Percentiles rank a stretch among this genome's conserved stretches.
Conservation (phyloP, 2,113 vertebrate genomes). For the Brachyhypopomus occidentalis region DNA sequence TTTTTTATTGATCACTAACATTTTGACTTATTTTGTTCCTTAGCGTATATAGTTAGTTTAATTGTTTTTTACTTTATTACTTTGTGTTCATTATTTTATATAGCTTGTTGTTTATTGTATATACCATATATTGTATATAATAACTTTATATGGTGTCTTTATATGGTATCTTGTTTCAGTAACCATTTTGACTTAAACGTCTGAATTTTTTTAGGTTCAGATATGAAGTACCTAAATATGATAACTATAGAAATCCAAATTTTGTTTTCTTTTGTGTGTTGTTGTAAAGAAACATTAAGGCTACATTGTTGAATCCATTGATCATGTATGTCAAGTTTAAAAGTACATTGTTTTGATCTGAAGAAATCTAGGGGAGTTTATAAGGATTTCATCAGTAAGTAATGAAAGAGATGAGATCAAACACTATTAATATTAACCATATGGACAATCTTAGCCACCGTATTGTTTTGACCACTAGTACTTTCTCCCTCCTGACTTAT, state of each 20-base stretch:
- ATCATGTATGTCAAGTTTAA: neutral
- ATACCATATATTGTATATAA: too few species aligned
- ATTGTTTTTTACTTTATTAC: neutral
- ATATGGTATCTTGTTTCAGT: too few species aligned
- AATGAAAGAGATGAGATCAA: constrained; percentile 24
- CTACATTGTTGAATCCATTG: too few species aligned
- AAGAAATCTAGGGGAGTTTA: neutral
- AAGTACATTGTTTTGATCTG: neutral
- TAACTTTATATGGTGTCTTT: too few species aligned
- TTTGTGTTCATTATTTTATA: neutral
- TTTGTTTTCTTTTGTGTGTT: neutral
- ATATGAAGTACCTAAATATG: neutral
- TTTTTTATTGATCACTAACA: too few species aligned
- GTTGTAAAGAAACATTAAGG: neutral
- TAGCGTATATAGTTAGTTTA: too few species aligned
- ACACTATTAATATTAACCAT: constrained; percentile 45
- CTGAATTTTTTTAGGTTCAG: neutral
- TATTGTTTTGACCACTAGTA: constrained; percentile 52
- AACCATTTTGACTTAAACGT: neutral
- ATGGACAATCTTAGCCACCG: constrained; percentile 32
- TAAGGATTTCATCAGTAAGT: neutral
- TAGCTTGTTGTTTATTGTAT: too few species aligned
- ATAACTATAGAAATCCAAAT: neutral
- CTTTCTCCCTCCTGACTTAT: constrained; percentile 61
- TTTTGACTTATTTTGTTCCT: too few species aligned